These are phyloP conservation scores for Crocuta crocuta DNA, from an alignment of 2,113 vertebrate genomes.

Conservation along the genomic window DNA sequence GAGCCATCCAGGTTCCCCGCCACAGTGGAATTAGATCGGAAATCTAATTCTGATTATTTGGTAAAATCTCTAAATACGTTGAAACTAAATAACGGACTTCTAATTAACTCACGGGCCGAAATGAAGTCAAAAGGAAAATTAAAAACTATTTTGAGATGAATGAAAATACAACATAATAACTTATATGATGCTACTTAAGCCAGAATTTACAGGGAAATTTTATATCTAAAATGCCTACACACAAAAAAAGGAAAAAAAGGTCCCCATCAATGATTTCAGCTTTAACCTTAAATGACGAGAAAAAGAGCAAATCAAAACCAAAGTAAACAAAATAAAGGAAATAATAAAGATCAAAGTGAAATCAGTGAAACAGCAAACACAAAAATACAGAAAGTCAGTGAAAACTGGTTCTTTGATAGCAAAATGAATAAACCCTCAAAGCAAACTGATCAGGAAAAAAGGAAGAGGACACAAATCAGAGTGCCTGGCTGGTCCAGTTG, in stretches of 20 bases:
- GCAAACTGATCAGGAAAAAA: background rate
- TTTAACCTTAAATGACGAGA: background rate
- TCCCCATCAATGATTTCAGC: background rate
- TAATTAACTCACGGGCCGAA: background rate
- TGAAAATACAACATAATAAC: slow-evolving; percentile 16
- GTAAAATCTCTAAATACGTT: background rate
- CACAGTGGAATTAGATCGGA: background rate
- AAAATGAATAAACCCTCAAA: background rate
- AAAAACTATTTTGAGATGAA: slow-evolving; percentile 1
- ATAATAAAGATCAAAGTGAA: slow-evolving; percentile 22
- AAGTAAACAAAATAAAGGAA: slow-evolving; percentile 26
- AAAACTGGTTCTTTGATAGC: background rate
- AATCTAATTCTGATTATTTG: background rate
- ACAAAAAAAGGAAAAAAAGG: background rate
- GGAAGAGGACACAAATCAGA: background rate
- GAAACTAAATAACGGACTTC: background rate
- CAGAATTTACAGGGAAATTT: background rate
- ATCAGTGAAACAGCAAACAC: background rate
- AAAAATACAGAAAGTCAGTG: background rate
- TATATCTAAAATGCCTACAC: background rate
- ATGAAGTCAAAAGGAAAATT: slow-evolving; percentile 16
- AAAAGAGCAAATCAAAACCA: background rate
- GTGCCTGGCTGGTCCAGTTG: background rate
- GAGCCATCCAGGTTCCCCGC: too few species aligned
- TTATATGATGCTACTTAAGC: background rate